Base-by-base conservation (phyloP, 1,140 invertebrate genomes). In the Prorops nasuta region DNA sequence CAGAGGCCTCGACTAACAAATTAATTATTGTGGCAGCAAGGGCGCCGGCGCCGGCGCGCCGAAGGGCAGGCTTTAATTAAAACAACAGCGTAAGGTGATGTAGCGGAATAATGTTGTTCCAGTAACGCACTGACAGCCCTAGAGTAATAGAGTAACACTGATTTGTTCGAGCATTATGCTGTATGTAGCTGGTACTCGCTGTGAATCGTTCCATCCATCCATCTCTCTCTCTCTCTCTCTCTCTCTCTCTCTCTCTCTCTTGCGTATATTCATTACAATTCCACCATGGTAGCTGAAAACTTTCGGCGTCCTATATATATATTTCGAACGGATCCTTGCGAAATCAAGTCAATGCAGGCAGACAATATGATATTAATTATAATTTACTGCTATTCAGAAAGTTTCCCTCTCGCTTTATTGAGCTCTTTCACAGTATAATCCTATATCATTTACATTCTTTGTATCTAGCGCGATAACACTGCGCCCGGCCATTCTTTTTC, bases 321-420 rank as follows among this genome's bases (percentile, higher is more conserved):
- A n/a, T 34, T 21, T 34, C 14, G 16, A 48, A 51, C 49, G 47
- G 44, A 56, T 60, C 41, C 44, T 32, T 22, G 19, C 19, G 28
- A 12, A 18, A 47, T 41, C 21, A 62, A 52, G 46, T 60, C 56
- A 60, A 46, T 41, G 43, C 48, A 39, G 44, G 46, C 48, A 56
- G 63, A 68, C 66, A 66, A 68, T 66, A 58, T 58, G 60, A 58
- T 66, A 68, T 68, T 68, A 66, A 68, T 68, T 64, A 66, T 63
- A 64, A 68, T 68, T 68, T 66, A 64, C 64, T 52, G 54, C 60
- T 48, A 66, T 66, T 68, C 57, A 64, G 49, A 47, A 56, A 64
- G 61, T 55, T 66, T 60, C 37, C 44, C 44, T 2, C 52, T 49
- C 51, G 42, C 57, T 55, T 56, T 62, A 54, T 50, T 51, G 35